Base-by-base conservation (phyloP, 2,888 invertebrate species). In the Ochropacha duplaris region DNA sequence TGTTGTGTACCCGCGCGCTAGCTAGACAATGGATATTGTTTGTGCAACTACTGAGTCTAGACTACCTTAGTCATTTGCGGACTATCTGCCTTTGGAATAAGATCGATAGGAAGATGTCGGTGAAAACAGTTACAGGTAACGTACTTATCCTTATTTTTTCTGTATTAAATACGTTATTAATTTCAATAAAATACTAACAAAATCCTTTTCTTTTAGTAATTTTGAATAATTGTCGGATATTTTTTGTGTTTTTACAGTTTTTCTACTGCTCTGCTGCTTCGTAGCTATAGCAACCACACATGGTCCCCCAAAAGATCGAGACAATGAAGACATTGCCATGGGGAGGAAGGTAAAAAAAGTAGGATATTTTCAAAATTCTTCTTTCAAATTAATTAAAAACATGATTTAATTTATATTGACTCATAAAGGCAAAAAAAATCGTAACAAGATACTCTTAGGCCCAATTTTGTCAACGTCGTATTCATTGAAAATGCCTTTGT, bases 331-430 rank as follows among this genome's bases (percentile, higher is more conserved):
- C 58, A 83, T 92, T 49, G 71, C 83, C 0, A 90, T 92, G 89
- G 92, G 92, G 61, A 74, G 91, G 75, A 92, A 92, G 91, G 92
- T 92, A 88, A 81, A 82, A 81, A 83, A 83, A 79, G 83, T 72
- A 69, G 66, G 65, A 57, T 34, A 4, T 19, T 50, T 26, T 22
- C 50, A 31, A 44, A 14, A 14, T 24, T 24, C 24, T 24, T 24
- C 2, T 4, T 24, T 24, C 24, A 24, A 24, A 2, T 24, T 4
- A 24, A n/a, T n/a, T n/a, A n/a, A n/a, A n/a, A n/a, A n/a, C n/a
- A n/a, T n/a, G n/a, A n/a, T n/a, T n/a, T n/a, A n/a, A n/a, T n/a
- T n/a, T n/a, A n/a, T n/a, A n/a, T n/a, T n/a, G n/a, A n/a, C n/a
- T n/a, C n/a, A n/a, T n/a, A n/a, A n/a, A n/a, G n/a, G n/a, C n/a